Evolutionary conservation across 2,888 invertebrate species (phyloP).

Genomic region (Drosophila leonis): DNA sequence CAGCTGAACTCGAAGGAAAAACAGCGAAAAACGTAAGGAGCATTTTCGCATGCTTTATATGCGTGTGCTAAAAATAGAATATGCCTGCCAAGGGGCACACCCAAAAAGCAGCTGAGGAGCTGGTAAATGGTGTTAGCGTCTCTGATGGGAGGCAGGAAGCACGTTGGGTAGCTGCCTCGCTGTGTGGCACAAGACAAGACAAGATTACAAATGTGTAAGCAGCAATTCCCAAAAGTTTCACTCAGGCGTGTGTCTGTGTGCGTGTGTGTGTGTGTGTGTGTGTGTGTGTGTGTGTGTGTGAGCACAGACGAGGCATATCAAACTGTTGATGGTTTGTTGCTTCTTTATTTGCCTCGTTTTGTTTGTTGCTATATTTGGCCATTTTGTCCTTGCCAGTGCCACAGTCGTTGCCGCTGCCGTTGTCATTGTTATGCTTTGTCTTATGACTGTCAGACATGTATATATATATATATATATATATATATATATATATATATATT

Average conservation of each 20-base stretch:
- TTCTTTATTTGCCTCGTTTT: slow-evolving; percentile 76
- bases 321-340: slow-evolving; percentile 81
- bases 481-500: slow-evolving; percentile 18
- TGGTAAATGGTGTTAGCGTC: slow-evolving; percentile 3
- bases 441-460: slow-evolving; percentile 55
- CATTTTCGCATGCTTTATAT: slow-evolving; percentile 58
- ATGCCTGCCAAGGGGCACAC: slow-evolving; percentile 75
- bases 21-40: slow-evolving; percentile 49
- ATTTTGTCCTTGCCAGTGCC: slow-evolving; percentile 56
- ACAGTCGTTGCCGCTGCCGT: slow-evolving; percentile 42
- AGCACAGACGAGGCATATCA: slow-evolving; percentile 73
- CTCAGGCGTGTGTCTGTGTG: slow-evolving; percentile 19
- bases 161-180: slow-evolving; percentile 12
- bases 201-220: slow-evolving; percentile 79
- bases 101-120: slow-evolving; percentile 57
- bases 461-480: slow-evolving; percentile 18
- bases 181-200: slow-evolving; percentile 65
- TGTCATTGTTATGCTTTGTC: slow-evolving; percentile 74
- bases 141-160: not conserved
- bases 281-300: slow-evolving; percentile 33
- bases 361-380: slow-evolving; percentile 78
- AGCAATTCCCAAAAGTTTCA: slow-evolving; percentile 77
- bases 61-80: slow-evolving; percentile 73
- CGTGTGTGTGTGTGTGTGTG: slow-evolving; percentile 19
- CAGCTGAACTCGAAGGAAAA: slow-evolving; percentile 14